Conservation (phyloP, 2,888 invertebrate species). For the Tribolium freemani region DNA sequence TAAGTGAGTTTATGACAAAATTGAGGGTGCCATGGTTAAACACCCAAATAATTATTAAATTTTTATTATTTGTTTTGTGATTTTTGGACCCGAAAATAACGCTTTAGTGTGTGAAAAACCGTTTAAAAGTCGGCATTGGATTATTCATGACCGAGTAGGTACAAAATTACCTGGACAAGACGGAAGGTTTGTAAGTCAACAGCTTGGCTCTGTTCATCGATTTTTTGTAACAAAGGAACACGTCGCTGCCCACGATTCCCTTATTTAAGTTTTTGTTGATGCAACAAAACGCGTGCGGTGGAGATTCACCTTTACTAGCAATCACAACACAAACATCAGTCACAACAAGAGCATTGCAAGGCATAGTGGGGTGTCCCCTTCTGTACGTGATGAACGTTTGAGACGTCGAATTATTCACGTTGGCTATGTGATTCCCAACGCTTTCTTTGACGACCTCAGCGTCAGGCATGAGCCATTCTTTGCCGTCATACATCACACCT, state of each 20-base stretch:
- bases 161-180: slow-evolving; percentile 70
- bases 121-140: neutral
- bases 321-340: slow-evolving; percentile 97
- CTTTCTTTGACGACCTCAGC: slow-evolving; percentile 92
- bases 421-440: slow-evolving; percentile 90
- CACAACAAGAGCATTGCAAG: slow-evolving; percentile 97
- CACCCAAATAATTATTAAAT: too few relatives aligned
- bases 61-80: too few relatives aligned
- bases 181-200: slow-evolving; percentile 94
- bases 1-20: too few relatives aligned
- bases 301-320: slow-evolving; percentile 92
- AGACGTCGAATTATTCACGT: slow-evolving; percentile 93
- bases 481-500: slow-evolving; percentile 98
- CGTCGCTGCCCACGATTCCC: slow-evolving; percentile 96
- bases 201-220: slow-evolving; percentile 97
- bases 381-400: slow-evolving; percentile 94
- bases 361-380: slow-evolving; percentile 88
- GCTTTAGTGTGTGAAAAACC: too few relatives aligned
- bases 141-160: neutral
- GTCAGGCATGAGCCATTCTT: slow-evolving; percentile 94
- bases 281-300: slow-evolving; percentile 98
- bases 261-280: slow-evolving; percentile 97
- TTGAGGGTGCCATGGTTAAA: too few relatives aligned
- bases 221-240: slow-evolving; percentile 98
- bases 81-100: too few relatives aligned